phyloP scores from a whole-genome alignment of 2,888 invertebrate species.

The Cryptus armator region DNA sequence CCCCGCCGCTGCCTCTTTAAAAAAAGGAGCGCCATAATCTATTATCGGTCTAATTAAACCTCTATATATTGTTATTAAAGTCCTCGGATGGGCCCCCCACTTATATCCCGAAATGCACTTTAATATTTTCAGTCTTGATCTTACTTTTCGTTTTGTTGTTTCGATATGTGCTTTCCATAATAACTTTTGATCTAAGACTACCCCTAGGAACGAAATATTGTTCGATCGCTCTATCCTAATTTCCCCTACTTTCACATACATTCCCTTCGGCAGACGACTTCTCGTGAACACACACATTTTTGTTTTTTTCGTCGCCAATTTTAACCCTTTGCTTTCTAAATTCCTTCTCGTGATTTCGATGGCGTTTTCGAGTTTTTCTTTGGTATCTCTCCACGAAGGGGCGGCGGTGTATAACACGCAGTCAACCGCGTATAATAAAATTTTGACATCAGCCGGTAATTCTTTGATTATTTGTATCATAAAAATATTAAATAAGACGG shows the following conservation, averaged over 20 bases:
- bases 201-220: not conserved
- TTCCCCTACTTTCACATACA: not conserved
- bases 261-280: not conserved
- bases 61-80: not conserved
- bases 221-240: not conserved
- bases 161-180: not conserved
- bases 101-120: not conserved
- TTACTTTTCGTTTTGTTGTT: not conserved
- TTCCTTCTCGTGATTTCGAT: too few relatives aligned
- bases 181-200: not conserved
- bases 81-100: not conserved
- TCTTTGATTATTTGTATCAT: too few relatives aligned
- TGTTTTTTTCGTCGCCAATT: too few relatives aligned
- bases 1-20: not conserved
- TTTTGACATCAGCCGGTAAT: too few relatives aligned
- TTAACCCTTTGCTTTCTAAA: too few relatives aligned
- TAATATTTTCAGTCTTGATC: not conserved
- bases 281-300: too few relatives aligned
- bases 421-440: too few relatives aligned
- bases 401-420: too few relatives aligned
- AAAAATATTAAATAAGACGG: too few relatives aligned
- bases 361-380: too few relatives aligned
- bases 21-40: not conserved
- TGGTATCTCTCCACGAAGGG: too few relatives aligned
- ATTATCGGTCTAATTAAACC: not conserved